phyloP scores from a whole-genome alignment of 1,140 invertebrate genomes.

The Eurosta solidaginis region DNA sequence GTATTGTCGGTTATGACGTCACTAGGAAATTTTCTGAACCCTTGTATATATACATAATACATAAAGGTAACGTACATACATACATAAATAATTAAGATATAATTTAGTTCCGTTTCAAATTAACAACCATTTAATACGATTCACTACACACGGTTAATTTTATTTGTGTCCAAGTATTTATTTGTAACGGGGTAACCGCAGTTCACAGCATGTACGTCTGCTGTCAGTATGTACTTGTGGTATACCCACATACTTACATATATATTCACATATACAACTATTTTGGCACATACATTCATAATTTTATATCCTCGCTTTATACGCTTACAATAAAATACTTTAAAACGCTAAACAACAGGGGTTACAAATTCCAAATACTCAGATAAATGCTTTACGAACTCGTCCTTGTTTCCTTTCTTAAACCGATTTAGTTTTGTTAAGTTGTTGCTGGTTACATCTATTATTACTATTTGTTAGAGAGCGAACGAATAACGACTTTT shows the following conservation, averaged over 20 bases:
- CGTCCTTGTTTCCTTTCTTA: background rate
- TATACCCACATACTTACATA: background rate
- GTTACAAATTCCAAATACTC: constrained; percentile 16
- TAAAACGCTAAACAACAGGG: constrained; percentile 4
- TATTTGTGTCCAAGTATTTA: background rate
- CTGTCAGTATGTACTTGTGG: background rate
- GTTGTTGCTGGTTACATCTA: constrained; percentile 20
- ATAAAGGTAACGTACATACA: background rate
- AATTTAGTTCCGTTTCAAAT: background rate
- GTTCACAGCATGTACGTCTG: background rate
- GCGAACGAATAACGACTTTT: too few species aligned
- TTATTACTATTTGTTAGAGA: too few species aligned
- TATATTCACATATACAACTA: background rate
- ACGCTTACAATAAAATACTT: constrained; percentile 13
- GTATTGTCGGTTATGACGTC: too few species aligned
- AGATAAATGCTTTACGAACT: background rate
- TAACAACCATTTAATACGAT: constrained; percentile 7
- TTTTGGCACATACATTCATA: background rate
- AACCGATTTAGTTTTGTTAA: background rate
- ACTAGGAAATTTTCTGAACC: too few species aligned
- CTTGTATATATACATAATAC: too few species aligned
- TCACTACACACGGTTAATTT: background rate
- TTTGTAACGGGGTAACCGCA: constrained; percentile 1
- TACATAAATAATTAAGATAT: constrained; percentile 25
- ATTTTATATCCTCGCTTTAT: background rate